These are phyloP conservation scores for Rhynchomys soricoides DNA, from an alignment of 2,113 vertebrate genomes.

Conservation along the genomic window DNA sequence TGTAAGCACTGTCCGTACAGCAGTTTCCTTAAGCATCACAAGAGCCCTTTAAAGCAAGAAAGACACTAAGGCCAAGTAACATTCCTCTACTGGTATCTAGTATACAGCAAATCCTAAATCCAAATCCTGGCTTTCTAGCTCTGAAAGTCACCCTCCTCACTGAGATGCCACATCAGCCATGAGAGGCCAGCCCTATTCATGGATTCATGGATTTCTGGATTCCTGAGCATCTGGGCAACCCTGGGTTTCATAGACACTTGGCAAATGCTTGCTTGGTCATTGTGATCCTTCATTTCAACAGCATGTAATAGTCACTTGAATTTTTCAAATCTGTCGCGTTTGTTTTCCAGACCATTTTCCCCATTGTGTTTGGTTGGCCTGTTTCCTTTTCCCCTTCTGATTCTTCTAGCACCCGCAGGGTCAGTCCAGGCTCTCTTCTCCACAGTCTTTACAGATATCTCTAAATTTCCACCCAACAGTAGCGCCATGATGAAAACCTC, in stretches of 20 bases:
- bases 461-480: neutral
- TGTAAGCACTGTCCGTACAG: neutral
- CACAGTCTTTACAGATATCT: neutral
- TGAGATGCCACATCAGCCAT: accelerated
- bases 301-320: neutral
- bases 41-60: neutral
- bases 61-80: neutral
- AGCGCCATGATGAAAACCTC: neutral
- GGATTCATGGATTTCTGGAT: neutral
- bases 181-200: accelerated
- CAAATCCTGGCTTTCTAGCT: neutral
- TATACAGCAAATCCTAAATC: neutral
- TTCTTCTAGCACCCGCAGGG: neutral
- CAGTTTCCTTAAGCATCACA: neutral
- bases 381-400: neutral
- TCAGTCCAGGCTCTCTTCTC: neutral
- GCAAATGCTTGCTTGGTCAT: neutral
- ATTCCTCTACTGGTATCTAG: neutral
- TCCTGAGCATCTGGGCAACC: accelerated
- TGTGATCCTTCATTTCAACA: neutral
- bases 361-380: neutral
- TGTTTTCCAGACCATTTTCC: neutral
- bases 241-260: neutral
- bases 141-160: neutral
- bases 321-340: neutral